phyloP scores from a whole-genome alignment of 2,113 vertebrate species.

The Myocastor coypus region DNA sequence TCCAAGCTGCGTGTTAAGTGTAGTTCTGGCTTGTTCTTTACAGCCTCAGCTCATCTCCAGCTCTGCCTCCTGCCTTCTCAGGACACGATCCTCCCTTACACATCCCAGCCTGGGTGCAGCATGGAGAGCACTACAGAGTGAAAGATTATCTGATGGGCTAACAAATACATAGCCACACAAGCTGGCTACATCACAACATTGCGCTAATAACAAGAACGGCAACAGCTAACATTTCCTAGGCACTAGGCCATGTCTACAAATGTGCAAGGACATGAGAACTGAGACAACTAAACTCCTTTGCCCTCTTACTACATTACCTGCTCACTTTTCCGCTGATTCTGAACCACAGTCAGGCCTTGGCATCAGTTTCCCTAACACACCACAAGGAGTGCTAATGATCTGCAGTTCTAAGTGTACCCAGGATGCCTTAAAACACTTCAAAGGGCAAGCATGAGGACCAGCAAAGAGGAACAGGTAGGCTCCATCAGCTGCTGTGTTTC shows the following conservation, averaged over 20 bases:
- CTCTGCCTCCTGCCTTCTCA: neutral
- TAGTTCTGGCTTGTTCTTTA: neutral
- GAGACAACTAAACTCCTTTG: neutral
- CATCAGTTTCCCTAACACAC: constrained; percentile 12
- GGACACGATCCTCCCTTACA: neutral
- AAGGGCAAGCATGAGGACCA: neutral
- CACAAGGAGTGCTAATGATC: neutral
- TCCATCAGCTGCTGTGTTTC: neutral
- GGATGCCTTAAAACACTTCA: neutral
- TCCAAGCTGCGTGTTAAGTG: neutral
- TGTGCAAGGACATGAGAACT: neutral
- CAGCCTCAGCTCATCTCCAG: neutral
- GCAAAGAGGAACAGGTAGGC: neutral
- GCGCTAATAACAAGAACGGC: neutral
- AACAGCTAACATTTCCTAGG: neutral
- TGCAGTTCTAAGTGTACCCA: neutral
- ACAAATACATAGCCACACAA: neutral
- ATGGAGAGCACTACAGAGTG: neutral
- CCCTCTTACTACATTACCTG: too few relatives aligned
- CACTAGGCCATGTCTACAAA: neutral
- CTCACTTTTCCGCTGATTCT: neutral
- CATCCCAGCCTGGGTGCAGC: neutral
- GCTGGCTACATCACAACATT: neutral
- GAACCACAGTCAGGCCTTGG: neutral
- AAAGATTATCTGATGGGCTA: neutral